phyloP scores from a whole-genome alignment of 2,888 invertebrate species.

The Thyatira batis region DNA sequence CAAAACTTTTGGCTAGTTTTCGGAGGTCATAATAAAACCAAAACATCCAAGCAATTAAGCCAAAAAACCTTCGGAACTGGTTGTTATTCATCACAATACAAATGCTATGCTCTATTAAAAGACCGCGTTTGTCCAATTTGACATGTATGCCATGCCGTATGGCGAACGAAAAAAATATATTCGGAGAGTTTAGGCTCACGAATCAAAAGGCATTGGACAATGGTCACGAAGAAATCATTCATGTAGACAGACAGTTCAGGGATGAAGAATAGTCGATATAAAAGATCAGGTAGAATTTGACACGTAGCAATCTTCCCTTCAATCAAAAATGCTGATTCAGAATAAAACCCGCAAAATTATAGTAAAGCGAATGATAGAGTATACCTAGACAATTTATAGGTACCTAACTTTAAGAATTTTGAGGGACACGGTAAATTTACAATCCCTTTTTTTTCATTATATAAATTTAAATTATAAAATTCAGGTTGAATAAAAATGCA shows the following conservation, averaged over 20 bases:
- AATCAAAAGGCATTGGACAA: constrained; percentile 80
- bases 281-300: constrained; percentile 73
- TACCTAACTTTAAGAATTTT: too few relatives aligned
- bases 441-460: too few relatives aligned
- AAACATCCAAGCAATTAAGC: constrained; percentile 27
- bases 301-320: constrained; percentile 66
- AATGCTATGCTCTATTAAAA: constrained; percentile 52
- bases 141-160: constrained; percentile 54
- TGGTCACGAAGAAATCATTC: constrained; percentile 72
- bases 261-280: constrained; percentile 61
- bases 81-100: constrained; percentile 54
- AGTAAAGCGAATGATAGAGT: neutral
- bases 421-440: too few relatives aligned
- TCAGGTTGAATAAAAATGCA: too few relatives aligned
- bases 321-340: constrained; percentile 38
- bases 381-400: too few relatives aligned
- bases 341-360: neutral
- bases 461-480: too few relatives aligned
- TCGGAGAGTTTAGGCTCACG: constrained; percentile 50
- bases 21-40: constrained; percentile 19
- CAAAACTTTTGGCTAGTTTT: neutral
- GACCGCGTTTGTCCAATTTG: constrained; percentile 54
- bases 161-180: constrained; percentile 51
- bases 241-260: constrained; percentile 48
- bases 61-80: constrained; percentile 47